Percentiles rank a stretch among this genome's conserved stretches.
Conservation (phyloP, 2,113 vertebrate genomes). For the Empidonax alnorum region DNA sequence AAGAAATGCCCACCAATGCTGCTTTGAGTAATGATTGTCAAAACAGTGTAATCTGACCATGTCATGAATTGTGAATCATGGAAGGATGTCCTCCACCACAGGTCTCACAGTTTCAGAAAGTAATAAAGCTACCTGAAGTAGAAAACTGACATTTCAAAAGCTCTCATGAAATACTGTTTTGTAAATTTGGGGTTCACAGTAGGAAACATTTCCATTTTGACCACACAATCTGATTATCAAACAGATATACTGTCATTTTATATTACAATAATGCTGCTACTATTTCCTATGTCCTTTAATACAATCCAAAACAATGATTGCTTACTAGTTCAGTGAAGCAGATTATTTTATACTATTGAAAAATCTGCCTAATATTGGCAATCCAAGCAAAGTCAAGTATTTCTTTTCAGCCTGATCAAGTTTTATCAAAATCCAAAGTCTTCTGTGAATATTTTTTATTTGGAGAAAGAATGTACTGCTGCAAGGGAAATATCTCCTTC, state of each 20-base stretch:
- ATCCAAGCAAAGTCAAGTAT: background rate
- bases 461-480: background rate
- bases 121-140: background rate
- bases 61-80: background rate
- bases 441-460: background rate
- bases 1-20: background rate
- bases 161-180: background rate
- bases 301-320: background rate
- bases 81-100: background rate
- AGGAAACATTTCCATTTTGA: background rate
- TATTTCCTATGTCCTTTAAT: background rate
- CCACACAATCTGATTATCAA: background rate
- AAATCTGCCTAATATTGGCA: background rate
- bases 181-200: background rate
- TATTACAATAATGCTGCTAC: background rate
- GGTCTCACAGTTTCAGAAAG: background rate
- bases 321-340: background rate
- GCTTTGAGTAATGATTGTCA: background rate
- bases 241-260: background rate
- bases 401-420: background rate
- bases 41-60: background rate
- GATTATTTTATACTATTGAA: background rate
- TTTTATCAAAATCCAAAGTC: background rate
- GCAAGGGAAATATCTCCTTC: background rate
- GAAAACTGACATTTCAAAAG: background rate